Conservation (phyloP, 1,140 invertebrate species). For the Drosophila ambigua region DNA sequence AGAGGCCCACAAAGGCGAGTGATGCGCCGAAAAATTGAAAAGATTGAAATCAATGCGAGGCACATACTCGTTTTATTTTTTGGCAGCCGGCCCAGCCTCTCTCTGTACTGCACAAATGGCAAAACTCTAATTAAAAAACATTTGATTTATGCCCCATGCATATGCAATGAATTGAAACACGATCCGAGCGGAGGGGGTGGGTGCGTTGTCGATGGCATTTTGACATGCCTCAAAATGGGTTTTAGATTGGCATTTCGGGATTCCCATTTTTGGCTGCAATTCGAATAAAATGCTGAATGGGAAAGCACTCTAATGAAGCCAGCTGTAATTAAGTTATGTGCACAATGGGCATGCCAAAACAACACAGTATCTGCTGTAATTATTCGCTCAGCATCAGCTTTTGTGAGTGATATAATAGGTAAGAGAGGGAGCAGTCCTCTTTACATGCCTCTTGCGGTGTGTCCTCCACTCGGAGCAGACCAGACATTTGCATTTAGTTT, state of each 20-base stretch:
- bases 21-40: slow-evolving; percentile 56
- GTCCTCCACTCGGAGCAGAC: slow-evolving; percentile 2
- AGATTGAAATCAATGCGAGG: slow-evolving; percentile 66
- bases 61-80: slow-evolving; percentile 8
- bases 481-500: slow-evolving; percentile 77
- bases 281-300: slow-evolving; percentile 32
- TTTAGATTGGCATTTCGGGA: slow-evolving; percentile 62
- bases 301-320: too few species aligned
- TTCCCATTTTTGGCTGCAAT: slow-evolving; percentile 29
- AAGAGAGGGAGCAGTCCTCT: not conserved
- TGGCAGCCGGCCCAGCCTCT: slow-evolving; percentile 3
- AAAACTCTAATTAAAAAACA: slow-evolving; percentile 71
- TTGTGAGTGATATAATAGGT: too few species aligned
- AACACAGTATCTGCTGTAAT: too few species aligned
- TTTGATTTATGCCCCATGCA: slow-evolving; percentile 75
- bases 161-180: slow-evolving; percentile 61
- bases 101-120: slow-evolving; percentile 21
- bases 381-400: too few species aligned
- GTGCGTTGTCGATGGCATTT: slow-evolving; percentile 52
- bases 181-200: not conserved
- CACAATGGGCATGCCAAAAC: too few species aligned
- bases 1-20: slow-evolving; percentile 49
- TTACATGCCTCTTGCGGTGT: slow-evolving; percentile 40
- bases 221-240: slow-evolving; percentile 64
- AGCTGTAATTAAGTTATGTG: too few species aligned